A percentile compares a stretch with the other conserved stretches of the same genome.
Evolutionary conservation across 2,797 vertebrate species (phyloP).

Genomic region (Molossus molossus): DNA sequence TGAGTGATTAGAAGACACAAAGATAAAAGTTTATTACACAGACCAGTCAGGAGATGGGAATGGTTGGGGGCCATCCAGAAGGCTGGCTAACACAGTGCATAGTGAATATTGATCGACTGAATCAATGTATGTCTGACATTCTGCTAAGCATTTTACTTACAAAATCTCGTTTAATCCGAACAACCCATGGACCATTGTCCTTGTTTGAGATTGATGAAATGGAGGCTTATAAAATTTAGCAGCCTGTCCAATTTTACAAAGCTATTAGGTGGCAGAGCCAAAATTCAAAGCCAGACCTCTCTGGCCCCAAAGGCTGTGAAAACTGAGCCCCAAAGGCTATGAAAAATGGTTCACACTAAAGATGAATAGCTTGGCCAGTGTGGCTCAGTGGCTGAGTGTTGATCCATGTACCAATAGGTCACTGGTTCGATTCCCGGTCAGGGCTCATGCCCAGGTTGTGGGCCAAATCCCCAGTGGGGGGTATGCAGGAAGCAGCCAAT

Average conservation of each 20-base stretch:
- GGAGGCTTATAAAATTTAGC: slow-evolving; percentile 48
- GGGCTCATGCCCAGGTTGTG: no score
- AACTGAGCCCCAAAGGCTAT: neutral
- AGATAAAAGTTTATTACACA: neutral
- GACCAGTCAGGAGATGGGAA: neutral
- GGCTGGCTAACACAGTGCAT: neutral
- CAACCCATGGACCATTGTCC: neutral
- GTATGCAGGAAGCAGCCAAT: no score
- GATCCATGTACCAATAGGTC: no score
- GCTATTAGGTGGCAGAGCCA: neutral
- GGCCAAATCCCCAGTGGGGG: no score
- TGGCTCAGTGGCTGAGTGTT: no score
- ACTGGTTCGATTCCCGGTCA: no score
- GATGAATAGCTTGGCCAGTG: neutral
- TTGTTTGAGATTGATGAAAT: slow-evolving; percentile 26
- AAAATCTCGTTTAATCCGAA: neutral
- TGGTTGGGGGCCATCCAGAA: neutral
- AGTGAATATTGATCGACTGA: neutral
- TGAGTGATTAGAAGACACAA: neutral
- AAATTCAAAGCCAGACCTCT: neutral
- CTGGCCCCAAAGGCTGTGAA: neutral
- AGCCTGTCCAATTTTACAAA: neutral
- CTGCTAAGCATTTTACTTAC: neutral
- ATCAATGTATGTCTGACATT: neutral
- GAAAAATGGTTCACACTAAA: slow-evolving; percentile 33